phyloP scores from a whole-genome alignment of 2,797 vertebrate species.

The Alauda arvensis region DNA sequence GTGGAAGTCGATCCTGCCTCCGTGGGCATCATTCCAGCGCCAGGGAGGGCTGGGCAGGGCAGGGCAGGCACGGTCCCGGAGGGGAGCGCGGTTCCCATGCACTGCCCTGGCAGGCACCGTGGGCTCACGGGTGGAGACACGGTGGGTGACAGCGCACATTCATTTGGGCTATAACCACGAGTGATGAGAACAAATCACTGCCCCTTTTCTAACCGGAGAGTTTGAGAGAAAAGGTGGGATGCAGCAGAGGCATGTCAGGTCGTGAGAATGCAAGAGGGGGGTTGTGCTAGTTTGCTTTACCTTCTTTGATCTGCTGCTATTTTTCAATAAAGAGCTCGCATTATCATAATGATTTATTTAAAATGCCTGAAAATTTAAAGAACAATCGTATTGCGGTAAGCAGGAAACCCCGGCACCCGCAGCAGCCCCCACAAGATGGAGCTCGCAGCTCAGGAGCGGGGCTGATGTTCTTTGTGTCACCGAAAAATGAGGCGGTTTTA shows the following conservation, averaged over 20 bases:
- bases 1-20: neutral
- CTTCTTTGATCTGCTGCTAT: neutral
- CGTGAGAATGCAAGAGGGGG: neutral
- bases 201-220: neutral
- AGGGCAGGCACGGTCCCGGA: neutral
- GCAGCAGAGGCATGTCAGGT: too few relatives aligned
- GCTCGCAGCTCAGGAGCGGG: conserved; percentile 42
- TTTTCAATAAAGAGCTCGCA: neutral
- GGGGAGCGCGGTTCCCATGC: neutral
- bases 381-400: rapidly evolving
- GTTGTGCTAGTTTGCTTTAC: neutral
- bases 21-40: rapidly evolving
- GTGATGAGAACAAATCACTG: neutral
- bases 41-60: neutral
- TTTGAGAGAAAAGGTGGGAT: neutral
- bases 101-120: rapidly evolving
- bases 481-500: neutral
- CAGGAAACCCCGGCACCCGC: neutral
- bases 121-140: rapidly evolving
- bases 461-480: neutral
- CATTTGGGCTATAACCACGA: neutral
- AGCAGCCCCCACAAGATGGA: conserved; percentile 58
- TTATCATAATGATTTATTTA: neutral
- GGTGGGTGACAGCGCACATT: rapidly evolving
- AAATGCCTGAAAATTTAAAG: neutral